These are phyloP conservation scores for Ceratosolen solmsi DNA, from an alignment of 1,140 invertebrate species.

Conservation along the genomic window DNA sequence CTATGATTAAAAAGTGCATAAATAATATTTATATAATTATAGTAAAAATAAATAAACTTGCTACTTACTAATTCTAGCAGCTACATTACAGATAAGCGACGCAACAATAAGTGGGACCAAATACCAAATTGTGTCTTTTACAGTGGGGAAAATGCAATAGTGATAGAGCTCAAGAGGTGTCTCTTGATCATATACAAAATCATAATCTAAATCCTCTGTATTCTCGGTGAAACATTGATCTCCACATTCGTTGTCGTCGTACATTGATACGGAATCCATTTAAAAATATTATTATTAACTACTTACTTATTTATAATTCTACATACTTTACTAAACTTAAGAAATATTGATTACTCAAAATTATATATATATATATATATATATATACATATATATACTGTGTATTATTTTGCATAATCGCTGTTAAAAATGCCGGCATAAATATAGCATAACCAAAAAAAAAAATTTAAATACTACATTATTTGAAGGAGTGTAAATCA, in stretches of 20 bases:
- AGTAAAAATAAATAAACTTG: conserved; percentile 41
- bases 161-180: conserved; percentile 62
- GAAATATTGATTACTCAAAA: too few species aligned
- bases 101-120: conserved; percentile 61
- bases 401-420: not conserved
- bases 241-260: conserved; percentile 63
- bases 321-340: conserved; percentile 11
- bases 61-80: conserved; percentile 61
- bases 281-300: not conserved
- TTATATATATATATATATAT: too few species aligned
- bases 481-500: not conserved
- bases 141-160: conserved; percentile 63
- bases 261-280: conserved; percentile 58
- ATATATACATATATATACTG: not conserved
- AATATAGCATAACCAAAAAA: conserved; percentile 4
- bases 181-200: conserved; percentile 62
- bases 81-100: conserved; percentile 61
- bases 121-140: conserved; percentile 62
- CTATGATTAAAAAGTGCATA: conserved; percentile 54
- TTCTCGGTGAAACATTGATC: conserved; percentile 57
- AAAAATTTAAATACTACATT: conserved; percentile 1
- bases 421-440: not conserved
- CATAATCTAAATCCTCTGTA: conserved; percentile 62
- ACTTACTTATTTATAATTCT: not conserved
- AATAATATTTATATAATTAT: not conserved